These are phyloP conservation scores for Myioborus melanocephalus DNA, from an alignment of 2,797 vertebrate genomes.

Conservation along the genomic window DNA sequence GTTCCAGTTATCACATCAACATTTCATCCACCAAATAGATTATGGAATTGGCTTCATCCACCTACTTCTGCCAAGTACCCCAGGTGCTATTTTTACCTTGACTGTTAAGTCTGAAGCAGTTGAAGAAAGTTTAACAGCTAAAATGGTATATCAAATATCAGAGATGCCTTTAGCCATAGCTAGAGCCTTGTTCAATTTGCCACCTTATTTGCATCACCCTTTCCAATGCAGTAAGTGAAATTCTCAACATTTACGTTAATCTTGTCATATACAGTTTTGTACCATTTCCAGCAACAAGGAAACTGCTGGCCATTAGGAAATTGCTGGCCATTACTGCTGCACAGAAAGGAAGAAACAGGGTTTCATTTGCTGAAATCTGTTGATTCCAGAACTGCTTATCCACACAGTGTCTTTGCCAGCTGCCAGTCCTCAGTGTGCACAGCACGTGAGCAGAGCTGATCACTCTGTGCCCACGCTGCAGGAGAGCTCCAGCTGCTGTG, in stretches of 20 bases:
- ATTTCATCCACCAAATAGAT: background rate
- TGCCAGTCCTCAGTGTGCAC: background rate
- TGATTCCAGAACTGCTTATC: background rate
- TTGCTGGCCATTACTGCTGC: background rate
- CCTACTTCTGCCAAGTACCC: background rate
- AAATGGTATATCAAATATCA: slow-evolving; percentile 64
- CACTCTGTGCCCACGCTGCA: background rate
- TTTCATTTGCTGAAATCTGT: background rate
- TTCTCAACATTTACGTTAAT: slow-evolving; percentile 64
- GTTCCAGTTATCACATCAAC: too few species aligned
- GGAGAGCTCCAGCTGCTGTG: background rate
- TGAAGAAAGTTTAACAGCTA: slow-evolving; percentile 69
- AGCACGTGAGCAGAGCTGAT: background rate
- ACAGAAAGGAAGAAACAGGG: background rate
- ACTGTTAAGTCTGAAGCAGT: slow-evolving; percentile 67
- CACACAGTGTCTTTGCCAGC: background rate
- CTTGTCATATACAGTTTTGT: slow-evolving; percentile 61
- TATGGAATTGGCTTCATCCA: background rate
- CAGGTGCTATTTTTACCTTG: background rate
- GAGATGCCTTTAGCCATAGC: slow-evolving; percentile 73
- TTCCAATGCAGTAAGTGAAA: slow-evolving; percentile 64
- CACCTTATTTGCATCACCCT: slow-evolving; percentile 74
- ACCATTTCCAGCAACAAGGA: background rate
- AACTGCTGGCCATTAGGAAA: background rate
- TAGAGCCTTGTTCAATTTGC: slow-evolving; percentile 70